Conservation (phyloP, 2,888 invertebrate genomes). For the Himalopsyche kuldschensis region DNA sequence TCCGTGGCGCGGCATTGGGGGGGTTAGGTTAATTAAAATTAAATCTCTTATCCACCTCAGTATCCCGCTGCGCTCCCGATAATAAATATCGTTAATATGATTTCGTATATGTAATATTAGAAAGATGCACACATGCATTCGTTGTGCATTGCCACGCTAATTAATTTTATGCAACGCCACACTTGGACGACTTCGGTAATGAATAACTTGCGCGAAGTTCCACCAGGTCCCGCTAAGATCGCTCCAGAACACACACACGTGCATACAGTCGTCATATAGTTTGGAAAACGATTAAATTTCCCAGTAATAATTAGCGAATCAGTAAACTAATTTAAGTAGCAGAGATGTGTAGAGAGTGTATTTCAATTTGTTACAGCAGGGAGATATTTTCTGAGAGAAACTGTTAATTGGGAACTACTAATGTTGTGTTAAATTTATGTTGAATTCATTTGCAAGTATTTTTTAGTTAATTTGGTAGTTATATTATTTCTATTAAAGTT, state of each 20-base stretch:
- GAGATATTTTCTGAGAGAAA: too few relatives aligned
- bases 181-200: slow-evolving; percentile 52
- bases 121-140: neutral
- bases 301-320: neutral
- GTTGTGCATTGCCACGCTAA: slow-evolving; percentile 43
- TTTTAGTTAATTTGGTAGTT: too few relatives aligned
- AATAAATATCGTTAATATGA: neutral
- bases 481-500: too few relatives aligned
- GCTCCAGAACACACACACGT: slow-evolving; percentile 51
- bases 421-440: too few relatives aligned
- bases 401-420: too few relatives aligned
- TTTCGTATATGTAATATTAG: neutral
- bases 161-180: slow-evolving; percentile 55
- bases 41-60: neutral
- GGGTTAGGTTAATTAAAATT: neutral
- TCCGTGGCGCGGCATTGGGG: neutral
- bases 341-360: neutral
- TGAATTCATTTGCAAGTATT: too few relatives aligned
- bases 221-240: slow-evolving; percentile 46
- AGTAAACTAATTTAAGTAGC: neutral
- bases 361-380: neutral
- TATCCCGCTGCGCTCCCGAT: neutral
- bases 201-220: slow-evolving; percentile 45
- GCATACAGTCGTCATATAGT: slow-evolving; percentile 49
- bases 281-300: neutral